Evolutionary conservation across 2,797 vertebrate genomes (phyloP).

Genomic region (Halcyon smyrnensis): DNA sequence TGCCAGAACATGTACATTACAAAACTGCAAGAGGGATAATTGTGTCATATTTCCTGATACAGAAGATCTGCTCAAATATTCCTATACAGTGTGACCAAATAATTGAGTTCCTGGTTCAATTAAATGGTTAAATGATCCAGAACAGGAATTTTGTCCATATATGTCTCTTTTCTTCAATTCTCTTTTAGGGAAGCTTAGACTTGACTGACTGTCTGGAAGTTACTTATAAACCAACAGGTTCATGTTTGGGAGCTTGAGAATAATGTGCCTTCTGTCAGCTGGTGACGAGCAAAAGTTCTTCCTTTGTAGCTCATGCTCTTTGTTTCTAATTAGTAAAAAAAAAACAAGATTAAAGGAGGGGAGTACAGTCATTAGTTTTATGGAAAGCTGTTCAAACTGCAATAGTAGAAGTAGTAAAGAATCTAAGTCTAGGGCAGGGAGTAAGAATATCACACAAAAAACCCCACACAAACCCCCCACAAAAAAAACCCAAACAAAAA

Average conservation of each 20-base stretch:
- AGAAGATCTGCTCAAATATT: neutral
- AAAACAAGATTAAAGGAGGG: neutral
- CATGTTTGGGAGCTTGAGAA: neutral
- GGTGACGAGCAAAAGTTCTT: neutral
- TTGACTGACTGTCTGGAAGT: neutral
- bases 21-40: neutral
- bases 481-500: neutral
- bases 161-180: neutral
- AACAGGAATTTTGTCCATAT: neutral
- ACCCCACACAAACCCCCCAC: too few species aligned
- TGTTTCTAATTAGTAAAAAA: constrained; percentile 4
- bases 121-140: neutral
- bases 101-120: neutral
- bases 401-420: neutral
- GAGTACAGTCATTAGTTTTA: neutral
- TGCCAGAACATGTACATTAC: neutral
- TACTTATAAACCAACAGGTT: constrained; percentile 7
- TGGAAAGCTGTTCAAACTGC: neutral
- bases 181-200: neutral
- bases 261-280: neutral
- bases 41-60: neutral
- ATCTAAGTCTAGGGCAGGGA: neutral
- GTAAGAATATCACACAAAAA: neutral
- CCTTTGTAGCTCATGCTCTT: neutral
- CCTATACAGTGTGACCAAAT: neutral